Base-by-base conservation (phyloP, 2,888 invertebrate species). In the Orthosia cruda region DNA sequence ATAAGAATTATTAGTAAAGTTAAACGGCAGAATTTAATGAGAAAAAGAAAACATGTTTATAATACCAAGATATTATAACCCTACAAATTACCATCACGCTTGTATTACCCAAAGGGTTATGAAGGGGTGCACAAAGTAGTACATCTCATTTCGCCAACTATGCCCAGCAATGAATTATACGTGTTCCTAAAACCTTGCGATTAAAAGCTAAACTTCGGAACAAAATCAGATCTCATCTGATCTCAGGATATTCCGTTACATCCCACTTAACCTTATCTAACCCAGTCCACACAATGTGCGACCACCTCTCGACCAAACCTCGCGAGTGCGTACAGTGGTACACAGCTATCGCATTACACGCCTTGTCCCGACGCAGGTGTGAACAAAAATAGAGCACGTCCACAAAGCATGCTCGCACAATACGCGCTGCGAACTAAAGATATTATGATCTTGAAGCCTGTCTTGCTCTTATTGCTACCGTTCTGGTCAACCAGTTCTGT, bases 331-430 rank as follows among this genome's bases (percentile, higher is more conserved):
- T 55, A 32, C 67, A 23, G 40, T 20, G 70, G 58, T 71, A 57
- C 77, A 65, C 54, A 77, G 84, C 87, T 92, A 94, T 96, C 95
- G 89, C 94, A 90, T 96, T 96, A 92, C 96, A 74, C 13, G 66
- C 57, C 77, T 68, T 80, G 93, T 93, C 93, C 90, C 92, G 83
- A 7, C 91, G 92, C 94, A 94, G 95, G 96, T 93, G 96, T 94
- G 90, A 96, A 94, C 88, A 93, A 95, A 95, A 96, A 95, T 93
- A 88, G 93, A 95, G 88, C 92, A 95, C 90, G 81, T 72, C 74
- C 71, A 76, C 79, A 74, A 72, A 71, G 73, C 59, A 23, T 47
- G 71, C 54, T 64, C 72, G 65, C 87, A 84, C 86, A 86, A 88
- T 78, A 73, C 77, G 61, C 69, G 15, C 13, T 47, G 65, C 71